Conservation (phyloP, 2,797 vertebrate genomes). For the Esox lucius region DNA sequence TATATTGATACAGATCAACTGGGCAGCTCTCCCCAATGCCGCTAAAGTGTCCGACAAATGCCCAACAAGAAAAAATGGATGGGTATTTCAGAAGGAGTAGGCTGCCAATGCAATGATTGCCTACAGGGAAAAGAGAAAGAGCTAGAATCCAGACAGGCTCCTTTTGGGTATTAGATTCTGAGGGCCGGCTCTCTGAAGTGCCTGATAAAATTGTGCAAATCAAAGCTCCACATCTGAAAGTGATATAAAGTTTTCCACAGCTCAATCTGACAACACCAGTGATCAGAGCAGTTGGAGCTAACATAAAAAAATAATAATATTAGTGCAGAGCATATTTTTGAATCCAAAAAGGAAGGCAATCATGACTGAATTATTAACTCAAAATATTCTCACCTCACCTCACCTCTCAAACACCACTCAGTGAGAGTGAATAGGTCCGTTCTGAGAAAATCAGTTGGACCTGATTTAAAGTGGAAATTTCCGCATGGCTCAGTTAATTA, state of each 20-base stretch:
- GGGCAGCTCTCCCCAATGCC: slow-evolving; percentile 47
- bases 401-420: neutral
- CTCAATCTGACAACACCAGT: slow-evolving; percentile 49
- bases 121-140: slow-evolving; percentile 29
- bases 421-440: neutral
- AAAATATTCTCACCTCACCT: slow-evolving; percentile 20
- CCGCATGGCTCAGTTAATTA: neutral
- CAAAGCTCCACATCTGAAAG: slow-evolving; percentile 60
- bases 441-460: neutral
- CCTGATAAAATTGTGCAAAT: slow-evolving; percentile 56
- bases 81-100: slow-evolving; percentile 51
- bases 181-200: slow-evolving; percentile 60
- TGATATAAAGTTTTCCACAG: slow-evolving; percentile 40
- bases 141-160: slow-evolving; percentile 51
- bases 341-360: slow-evolving; percentile 50
- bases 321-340: slow-evolving; percentile 58
- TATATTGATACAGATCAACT: slow-evolving; percentile 64
- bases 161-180: slow-evolving; percentile 54
- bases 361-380: slow-evolving; percentile 47
- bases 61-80: slow-evolving; percentile 45
- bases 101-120: slow-evolving; percentile 34
- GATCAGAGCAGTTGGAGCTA: slow-evolving; percentile 57
- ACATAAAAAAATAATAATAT: slow-evolving; percentile 57
- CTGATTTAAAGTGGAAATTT: neutral
- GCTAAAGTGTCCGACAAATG: slow-evolving; percentile 23